Evolutionary conservation across 2,888 invertebrate genomes (phyloP), one percentile per base, ranked within the genome.

Genomic region (Coenonympha arcania): DNA sequence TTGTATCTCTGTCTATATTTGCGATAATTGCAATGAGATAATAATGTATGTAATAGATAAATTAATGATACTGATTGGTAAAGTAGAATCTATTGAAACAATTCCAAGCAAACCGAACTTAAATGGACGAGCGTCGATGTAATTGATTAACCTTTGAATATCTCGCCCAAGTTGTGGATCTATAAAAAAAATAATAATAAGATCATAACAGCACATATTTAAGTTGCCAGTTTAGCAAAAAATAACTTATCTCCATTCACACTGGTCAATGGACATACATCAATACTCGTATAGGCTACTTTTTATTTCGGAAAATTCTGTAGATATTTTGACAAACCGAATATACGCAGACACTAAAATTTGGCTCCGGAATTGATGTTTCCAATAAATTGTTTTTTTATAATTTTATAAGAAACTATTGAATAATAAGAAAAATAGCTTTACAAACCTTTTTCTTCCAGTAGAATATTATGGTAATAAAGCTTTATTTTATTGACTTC

Each of bases 31-130:
- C 18, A 56, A 30, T 9, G 52, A n/a, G 4, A 58, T 46, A 34
- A 58, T 54, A 6, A 58, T 34, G 22, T 56, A 58, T n/a, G 55
- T 55, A 1, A 53, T 16, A 33, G 33, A 44, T 1, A 58, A 39
- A 39, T 47, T 44, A 2, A 52, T n/a, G 6, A 50, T 19, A 3
- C 28, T 47, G n/a, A 49, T 20, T 2, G 52, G 48, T 1, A 59
- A 37, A 2, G 13, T 31, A 0, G 39, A 33, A 11, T 56, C 52
- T 15, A 56, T 22, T 0, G 58, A 49, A n/a, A 58, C 44, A 2
- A 54, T 28, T 4, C 30, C 41, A 6, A 51, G 30, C 4, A 56
- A 33, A 3, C 8, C 13, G 16, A 54, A 54, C 15, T 50, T 43
- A 20, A 56, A 55, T 1, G 57, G 45, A 6, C 54, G 51, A 15